phyloP scores from a whole-genome alignment of 2,888 invertebrate genomes.

The Terebella lapidaria region DNA sequence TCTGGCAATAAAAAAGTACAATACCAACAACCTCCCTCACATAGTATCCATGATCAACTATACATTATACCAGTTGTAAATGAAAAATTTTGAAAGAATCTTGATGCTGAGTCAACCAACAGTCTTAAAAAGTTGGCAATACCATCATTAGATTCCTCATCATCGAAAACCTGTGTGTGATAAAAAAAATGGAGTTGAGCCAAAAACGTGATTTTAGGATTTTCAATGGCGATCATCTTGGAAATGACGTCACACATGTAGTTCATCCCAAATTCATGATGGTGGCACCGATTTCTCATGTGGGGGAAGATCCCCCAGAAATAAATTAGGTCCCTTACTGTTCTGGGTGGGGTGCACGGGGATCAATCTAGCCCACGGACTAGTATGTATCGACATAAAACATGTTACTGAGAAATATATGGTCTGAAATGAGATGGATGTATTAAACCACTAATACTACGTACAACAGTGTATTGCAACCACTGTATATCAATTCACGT shows the following conservation, averaged over 20 bases:
- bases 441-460: no score
- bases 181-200: neutral
- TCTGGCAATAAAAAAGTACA: no score
- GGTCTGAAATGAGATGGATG: no score
- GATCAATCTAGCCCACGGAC: no score
- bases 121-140: neutral
- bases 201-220: neutral
- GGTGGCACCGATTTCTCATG: neutral
- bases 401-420: no score
- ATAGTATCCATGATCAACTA: no score
- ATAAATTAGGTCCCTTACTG: neutral
- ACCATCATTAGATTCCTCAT: neutral
- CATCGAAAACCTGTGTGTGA: neutral
- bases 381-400: no score
- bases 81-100: neutral
- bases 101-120: neutral
- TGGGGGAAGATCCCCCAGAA: neutral
- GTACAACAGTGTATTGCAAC: no score
- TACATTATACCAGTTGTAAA: no score
- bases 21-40: no score
- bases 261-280: neutral
- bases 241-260: neutral
- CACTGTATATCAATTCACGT: no score
- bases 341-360: neutral
- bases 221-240: neutral